phyloP scores from a whole-genome alignment of 35 echinoderm and acorn worm genomes.

The Lytechinus pictus region DNA sequence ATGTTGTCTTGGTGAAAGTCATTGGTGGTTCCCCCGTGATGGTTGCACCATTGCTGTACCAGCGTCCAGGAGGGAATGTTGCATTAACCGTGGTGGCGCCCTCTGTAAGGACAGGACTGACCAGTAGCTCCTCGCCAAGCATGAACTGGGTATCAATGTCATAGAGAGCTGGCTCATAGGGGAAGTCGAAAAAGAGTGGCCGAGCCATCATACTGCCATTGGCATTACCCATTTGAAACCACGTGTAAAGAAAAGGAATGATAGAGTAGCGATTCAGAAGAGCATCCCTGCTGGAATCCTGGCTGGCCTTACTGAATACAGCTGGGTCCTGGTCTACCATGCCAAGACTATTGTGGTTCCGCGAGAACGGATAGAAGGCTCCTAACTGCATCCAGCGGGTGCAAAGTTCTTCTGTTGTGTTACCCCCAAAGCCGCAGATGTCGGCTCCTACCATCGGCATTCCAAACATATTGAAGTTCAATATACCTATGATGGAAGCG shows the following conservation, averaged over 20 bases:
- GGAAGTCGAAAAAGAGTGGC: slow-evolving; percentile 90
- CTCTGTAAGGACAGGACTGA: slow-evolving; percentile 76
- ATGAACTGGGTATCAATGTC: slow-evolving; percentile 80
- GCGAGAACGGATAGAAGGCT: slow-evolving; percentile 88
- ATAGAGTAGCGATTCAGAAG: slow-evolving; percentile 79
- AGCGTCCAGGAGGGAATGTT: slow-evolving; percentile 69
- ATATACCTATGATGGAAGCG: slow-evolving; percentile 90
- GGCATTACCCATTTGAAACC: slow-evolving; percentile 71
- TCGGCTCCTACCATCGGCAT: slow-evolving; percentile 92
- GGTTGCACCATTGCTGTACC: slow-evolving; percentile 75
- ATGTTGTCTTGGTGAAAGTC: slow-evolving; percentile 5
- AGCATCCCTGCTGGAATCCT: slow-evolving; percentile 66
- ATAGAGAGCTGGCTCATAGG: slow-evolving; percentile 59
- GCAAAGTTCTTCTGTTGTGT: slow-evolving; percentile 79
- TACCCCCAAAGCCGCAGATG: slow-evolving; percentile 73
- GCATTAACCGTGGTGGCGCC: slow-evolving; percentile 68
- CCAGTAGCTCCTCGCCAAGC: slow-evolving; percentile 68
- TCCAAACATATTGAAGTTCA: slow-evolving; percentile 90
- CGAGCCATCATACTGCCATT: slow-evolving; percentile 85
- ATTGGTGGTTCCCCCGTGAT: slow-evolving; percentile 42
- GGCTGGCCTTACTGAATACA: slow-evolving; percentile 69
- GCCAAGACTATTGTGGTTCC: slow-evolving; percentile 69
- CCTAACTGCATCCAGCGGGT: slow-evolving; percentile 83
- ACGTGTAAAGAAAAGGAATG: slow-evolving; percentile 86
- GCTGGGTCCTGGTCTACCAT: slow-evolving; percentile 89